These are phyloP conservation scores for Paradoxurus hermaphroditus DNA, from an alignment of 2,113 vertebrate genomes.

Conservation along the genomic window DNA sequence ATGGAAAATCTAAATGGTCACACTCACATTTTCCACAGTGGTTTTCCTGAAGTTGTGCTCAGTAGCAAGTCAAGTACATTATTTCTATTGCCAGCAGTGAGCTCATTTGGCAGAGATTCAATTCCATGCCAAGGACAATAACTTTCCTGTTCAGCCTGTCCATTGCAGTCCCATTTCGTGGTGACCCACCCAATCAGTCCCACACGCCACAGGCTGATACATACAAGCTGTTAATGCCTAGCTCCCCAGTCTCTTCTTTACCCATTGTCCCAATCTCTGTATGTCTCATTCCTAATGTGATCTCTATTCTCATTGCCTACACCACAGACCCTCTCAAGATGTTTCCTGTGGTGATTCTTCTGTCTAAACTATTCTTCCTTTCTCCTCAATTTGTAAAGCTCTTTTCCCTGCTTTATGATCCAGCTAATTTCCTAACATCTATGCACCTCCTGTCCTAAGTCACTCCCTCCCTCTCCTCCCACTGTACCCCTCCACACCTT, in stretches of 20 bases:
- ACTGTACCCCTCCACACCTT: background rate
- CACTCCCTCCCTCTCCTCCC: background rate
- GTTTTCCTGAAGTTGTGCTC: slow-evolving; percentile 19
- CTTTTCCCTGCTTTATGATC: background rate
- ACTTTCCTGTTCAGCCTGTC: background rate
- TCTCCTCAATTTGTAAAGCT: background rate
- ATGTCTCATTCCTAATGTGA: background rate
- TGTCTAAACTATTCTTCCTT: background rate
- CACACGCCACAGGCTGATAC: background rate
- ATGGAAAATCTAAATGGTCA: background rate
- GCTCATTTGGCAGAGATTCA: slow-evolving; percentile 47
- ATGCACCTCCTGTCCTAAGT: background rate
- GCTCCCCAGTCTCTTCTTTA: background rate
- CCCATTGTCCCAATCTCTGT: accelerated
- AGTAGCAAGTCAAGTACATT: background rate
- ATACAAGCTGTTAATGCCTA: background rate
- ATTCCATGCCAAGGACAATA: background rate
- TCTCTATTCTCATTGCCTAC: background rate
- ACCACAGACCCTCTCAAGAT: background rate
- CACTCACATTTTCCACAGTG: background rate
- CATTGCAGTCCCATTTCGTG: background rate
- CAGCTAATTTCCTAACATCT: background rate
- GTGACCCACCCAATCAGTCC: background rate
- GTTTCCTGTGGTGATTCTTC: background rate
- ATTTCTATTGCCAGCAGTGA: slow-evolving; percentile 42